Percentiles rank a stretch among this genome's conserved stretches.
These are phyloP conservation scores for Xenopus petersii DNA, from an alignment of 2,797 vertebrate species.

Conservation along the genomic window DNA sequence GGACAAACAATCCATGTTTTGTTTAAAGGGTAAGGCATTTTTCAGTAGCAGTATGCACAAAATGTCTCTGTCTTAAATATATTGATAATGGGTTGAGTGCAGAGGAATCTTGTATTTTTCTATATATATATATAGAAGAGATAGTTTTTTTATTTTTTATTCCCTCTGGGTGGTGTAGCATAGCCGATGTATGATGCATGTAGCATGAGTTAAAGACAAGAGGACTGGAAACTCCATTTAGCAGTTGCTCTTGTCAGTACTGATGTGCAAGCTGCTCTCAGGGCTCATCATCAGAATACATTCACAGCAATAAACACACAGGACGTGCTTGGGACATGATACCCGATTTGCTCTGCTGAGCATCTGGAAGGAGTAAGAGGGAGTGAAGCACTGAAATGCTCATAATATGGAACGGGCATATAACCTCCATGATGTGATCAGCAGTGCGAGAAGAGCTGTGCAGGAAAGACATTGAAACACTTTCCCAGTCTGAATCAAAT, in stretches of 20 bases:
- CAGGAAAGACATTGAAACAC: constrained; percentile 29
- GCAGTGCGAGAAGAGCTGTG: constrained; percentile 34
- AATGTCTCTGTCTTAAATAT: no score
- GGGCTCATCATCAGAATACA: constrained; percentile 25
- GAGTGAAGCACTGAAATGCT: constrained; percentile 29
- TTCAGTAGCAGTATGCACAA: no score
- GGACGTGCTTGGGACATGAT: constrained; percentile 32
- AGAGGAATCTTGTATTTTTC: no score
- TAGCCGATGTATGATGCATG: constrained; percentile 28
- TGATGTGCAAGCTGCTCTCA: constrained; percentile 32
- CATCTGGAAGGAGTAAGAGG: constrained; percentile 37
- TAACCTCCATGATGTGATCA: constrained; percentile 46
- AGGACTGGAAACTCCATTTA: constrained; percentile 8
- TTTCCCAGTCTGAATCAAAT: constrained; percentile 28
- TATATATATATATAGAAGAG: no score
- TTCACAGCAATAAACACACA: constrained; percentile 45
- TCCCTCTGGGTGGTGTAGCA: constrained; percentile 10
- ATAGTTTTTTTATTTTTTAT: no score
- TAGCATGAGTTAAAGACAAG: constrained; percentile 20
- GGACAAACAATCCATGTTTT: no score
- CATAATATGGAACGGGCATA: constrained; percentile 37
- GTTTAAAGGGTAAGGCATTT: no score
- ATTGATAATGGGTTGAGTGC: no score
- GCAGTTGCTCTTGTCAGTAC: constrained; percentile 28
- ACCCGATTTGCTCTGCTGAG: constrained; percentile 41